Base-by-base conservation (phyloP, 2,797 vertebrate species). In the Pseudotriccus pelzelni region DNA sequence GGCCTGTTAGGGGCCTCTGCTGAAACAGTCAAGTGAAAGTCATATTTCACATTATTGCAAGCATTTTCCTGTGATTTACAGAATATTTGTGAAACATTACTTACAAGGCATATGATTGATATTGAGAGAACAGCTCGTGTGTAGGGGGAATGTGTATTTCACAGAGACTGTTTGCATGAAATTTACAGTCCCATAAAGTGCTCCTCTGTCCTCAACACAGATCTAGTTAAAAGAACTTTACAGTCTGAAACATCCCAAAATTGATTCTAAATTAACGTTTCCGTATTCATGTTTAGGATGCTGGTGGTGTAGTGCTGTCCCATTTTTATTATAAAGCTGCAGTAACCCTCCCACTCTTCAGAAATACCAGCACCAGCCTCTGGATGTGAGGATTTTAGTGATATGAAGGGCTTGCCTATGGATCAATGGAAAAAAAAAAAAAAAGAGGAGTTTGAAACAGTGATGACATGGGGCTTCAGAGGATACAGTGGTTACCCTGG, bases 211-310 rank as follows among this genome's bases (percentile, higher is more conserved):
- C 95, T 97, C 78, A 89, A 94, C 96, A 97, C 95, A 97, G 95
- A 98, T 97, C 97, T 98, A 97, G 97, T 98, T 97, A 98, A 97
- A 97, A 97, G 97, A 98, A 98, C 97, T 98, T 98, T 97, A 98
- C 97, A 97, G 97, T 94, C 96, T 97, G 97, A 98, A 97, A 98
- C 97, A 97, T 96, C 93, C 95, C 94, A 86, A 97, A 97, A 98
- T 98, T 97, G 97, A 97, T 97, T 98, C 97, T 98, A 97, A 97
- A 98, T 98, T 96, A 98, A 98, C 4, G 18, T 94, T 97, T 97
- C 96, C 74, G 77, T 94, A 97, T 97, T 97, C 96, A 97, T 97
- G 96, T 94, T 97, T 96, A 94, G 96, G 97, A 92, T 94, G 97
- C 93, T 93, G 94, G 91, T 90, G 93, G 92, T 87, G 69, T 93